Base-by-base conservation (phyloP, 2,888 invertebrate species). In the Monoplex corrugatus region DNA sequence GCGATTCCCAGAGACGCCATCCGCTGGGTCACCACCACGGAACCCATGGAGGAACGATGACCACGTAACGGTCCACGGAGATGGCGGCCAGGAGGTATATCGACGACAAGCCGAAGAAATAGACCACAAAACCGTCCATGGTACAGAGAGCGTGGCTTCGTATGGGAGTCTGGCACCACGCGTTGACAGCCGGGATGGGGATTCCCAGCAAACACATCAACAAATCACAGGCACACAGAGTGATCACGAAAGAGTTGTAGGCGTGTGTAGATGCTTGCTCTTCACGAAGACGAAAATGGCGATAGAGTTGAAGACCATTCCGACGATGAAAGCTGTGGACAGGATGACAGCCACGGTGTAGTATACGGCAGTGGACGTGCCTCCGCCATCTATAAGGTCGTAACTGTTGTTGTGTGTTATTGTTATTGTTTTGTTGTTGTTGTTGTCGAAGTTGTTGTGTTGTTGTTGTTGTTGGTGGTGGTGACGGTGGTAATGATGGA, bases 231-330 rank as follows among this genome's bases (percentile, higher is more conserved):
- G 91, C 38, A 10, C 93, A 89, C 40, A 94, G 88, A 2, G 93
- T 90, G 23, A 94, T 90, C 32, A 95, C 94, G 87, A 94, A 94
- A 0, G 92, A 80, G 87, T 94, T 95, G 94, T 94, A 1, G 94
- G 91, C 0, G 94, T 93, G 23, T 93, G 89, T 6, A 95, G 87
- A 2, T 92, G 89, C 89, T 94, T 94, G 50, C 91, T 90, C 87
- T 91, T 93, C 43, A 88, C 78, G 88, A 93, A 92, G 38, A 92
- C 88, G 45, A 89, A 86, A 2, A 93, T 84, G 19, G 91, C 90
- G 13, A 89, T 45, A 1, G 90, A 90, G 89, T 93, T 93, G 40
- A 91, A 75, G 50, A 91, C 83, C 19, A 91, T 86, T 1, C 92
- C 92, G 10, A 90, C 1, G 35, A 90, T 32, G n/a, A 75, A 88